phyloP scores from a whole-genome alignment of 2,797 vertebrate species.

The Chelonia mydas region DNA sequence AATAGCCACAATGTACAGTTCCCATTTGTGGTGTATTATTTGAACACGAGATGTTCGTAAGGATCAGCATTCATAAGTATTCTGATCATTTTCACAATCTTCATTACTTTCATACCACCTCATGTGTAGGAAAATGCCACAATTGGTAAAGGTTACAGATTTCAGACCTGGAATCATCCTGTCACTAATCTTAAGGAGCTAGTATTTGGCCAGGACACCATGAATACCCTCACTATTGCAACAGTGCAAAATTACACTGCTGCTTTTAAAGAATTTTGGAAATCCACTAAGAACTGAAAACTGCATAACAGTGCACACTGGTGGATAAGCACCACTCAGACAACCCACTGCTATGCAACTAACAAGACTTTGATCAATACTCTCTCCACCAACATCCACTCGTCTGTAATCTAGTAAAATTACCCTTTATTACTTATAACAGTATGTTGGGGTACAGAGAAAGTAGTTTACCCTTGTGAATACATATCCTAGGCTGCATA shows the following conservation, averaged over 20 bases:
- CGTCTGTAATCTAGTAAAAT: background rate
- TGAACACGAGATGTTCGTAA: background rate
- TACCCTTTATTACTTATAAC: background rate
- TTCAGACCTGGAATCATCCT: background rate
- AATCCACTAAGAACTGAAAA: conserved; percentile 23
- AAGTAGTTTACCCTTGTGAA: accelerated
- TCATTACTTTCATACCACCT: conserved; percentile 63
- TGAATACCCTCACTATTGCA: background rate
- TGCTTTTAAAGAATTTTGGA: background rate
- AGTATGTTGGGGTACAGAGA: accelerated
- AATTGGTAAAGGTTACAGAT: background rate
- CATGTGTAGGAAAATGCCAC: background rate
- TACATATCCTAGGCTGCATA: accelerated
- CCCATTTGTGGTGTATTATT: background rate
- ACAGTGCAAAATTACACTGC: conserved; percentile 25
- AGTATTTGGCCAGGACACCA: background rate
- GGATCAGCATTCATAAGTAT: background rate
- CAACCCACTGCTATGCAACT: background rate
- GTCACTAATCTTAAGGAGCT: background rate
- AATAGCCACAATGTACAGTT: background rate
- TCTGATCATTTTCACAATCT: background rate
- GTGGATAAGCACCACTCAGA: background rate
- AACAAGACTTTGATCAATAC: background rate
- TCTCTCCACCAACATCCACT: background rate
- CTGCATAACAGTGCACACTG: accelerated